phyloP scores from a whole-genome alignment of 2,113 vertebrate species.

The Megaceryle maxima region DNA sequence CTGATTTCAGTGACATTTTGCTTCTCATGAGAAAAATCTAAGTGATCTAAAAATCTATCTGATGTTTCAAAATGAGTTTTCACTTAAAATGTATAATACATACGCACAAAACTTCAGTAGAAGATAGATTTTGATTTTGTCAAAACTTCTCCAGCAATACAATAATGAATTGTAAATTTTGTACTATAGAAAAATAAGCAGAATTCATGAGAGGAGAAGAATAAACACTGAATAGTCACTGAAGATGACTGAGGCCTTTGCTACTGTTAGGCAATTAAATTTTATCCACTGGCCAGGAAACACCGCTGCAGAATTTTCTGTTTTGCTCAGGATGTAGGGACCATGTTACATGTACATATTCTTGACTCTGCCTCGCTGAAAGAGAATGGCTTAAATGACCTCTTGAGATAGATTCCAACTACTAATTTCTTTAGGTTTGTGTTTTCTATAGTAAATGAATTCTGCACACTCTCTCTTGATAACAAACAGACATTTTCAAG shows the following conservation, averaged over 20 bases:
- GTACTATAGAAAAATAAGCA: background rate
- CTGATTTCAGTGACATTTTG: background rate
- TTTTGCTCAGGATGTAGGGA: background rate
- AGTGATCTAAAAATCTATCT: background rate
- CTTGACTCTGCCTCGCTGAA: background rate
- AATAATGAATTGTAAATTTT: background rate
- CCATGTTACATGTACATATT: background rate
- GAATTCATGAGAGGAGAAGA: background rate
- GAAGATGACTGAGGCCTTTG: background rate
- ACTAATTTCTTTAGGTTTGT: background rate
- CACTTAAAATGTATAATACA: background rate
- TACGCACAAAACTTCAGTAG: background rate
- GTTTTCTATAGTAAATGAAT: background rate
- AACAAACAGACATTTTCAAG: background rate
- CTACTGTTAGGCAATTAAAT: background rate
- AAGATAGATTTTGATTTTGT: background rate
- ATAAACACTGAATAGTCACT: background rate
- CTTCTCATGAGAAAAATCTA: background rate
- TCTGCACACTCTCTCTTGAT: background rate
- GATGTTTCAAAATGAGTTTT: background rate
- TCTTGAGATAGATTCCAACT: background rate
- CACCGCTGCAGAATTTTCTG: background rate
- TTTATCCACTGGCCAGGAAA: background rate
- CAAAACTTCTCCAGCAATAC: background rate
- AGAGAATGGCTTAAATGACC: background rate